Conservation (phyloP, 2,797 vertebrate genomes). For the Percopsis omiscomaycus region DNA sequence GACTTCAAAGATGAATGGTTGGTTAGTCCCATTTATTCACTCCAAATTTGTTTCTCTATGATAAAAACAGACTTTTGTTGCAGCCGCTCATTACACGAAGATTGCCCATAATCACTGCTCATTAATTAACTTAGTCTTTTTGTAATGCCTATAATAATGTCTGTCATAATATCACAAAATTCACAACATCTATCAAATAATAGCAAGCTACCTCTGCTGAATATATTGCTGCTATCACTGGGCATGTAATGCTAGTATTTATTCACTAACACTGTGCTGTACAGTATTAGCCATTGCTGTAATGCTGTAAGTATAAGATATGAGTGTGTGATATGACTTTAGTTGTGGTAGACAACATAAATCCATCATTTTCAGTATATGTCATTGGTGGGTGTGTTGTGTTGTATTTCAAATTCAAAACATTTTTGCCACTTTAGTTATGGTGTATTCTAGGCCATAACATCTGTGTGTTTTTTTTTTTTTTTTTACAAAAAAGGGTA, state of each 20-base stretch:
- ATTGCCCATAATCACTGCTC: constrained; percentile 25
- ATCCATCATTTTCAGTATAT: too few species aligned
- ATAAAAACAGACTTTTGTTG: constrained; percentile 31
- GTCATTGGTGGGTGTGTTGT: background rate
- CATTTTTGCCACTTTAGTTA: constrained; percentile 7
- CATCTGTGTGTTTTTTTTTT: constrained; percentile 8
- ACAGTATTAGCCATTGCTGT: too few species aligned
- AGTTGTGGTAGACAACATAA: too few species aligned
- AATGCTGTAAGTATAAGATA: too few species aligned
- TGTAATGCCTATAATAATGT: background rate
- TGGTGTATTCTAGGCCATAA: background rate
- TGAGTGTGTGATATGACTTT: too few species aligned
- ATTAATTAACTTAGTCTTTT: constrained; percentile 9
- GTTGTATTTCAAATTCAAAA: constrained; percentile 12
- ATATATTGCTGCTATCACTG: too few species aligned
- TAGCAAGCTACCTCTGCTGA: background rate
- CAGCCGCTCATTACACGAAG: constrained; percentile 28
- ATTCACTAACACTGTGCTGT: too few species aligned
- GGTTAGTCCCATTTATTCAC: constrained; percentile 16
- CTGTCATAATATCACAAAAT: constrained; percentile 3
- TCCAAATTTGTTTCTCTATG: constrained; percentile 13
- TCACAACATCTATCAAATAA: constrained; percentile 10
- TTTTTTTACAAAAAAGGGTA: constrained; percentile 13
- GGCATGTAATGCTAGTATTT: too few species aligned
- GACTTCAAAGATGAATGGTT: background rate